Evolutionary conservation across 1,140 invertebrate genomes (phyloP), one percentile per base, ranked within the genome.

Genomic region (Pogonomyrmex californicus): DNA sequence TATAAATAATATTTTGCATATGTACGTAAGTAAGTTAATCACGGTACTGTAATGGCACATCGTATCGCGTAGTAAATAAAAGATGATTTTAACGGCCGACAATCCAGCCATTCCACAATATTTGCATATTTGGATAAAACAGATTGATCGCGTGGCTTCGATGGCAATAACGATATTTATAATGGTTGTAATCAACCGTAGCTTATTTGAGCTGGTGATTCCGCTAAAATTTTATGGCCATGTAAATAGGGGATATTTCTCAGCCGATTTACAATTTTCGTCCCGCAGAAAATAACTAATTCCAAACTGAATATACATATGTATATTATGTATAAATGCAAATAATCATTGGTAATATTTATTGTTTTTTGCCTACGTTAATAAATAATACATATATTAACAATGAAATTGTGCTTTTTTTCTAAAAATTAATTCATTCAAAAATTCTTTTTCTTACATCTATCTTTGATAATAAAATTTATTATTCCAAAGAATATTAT

Each of bases 11-110:
- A 36, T 75, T 83, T 49, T 73, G 41, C 12, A 41, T 47, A 38
- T 60, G 41, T 33, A 41, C n/a, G 23, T 10, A 58, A 12, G 38
- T 38, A 60, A 83, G 44, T 83, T 73, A 60, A 83, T 83, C 63
- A 33, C 47, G 23, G 12, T n/a, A 68, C 14, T 38, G 47, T 81
- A 44, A 54, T 54, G 36, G 47, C 76, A 23, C 6, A 65, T 41
- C n/a, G 49, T 12, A 68, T 58, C 38, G 4, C 36, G n/a, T 54
- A n/a, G 44, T 81, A 70, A 81, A 81, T 70, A 70, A 81, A 70
- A 58, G 78, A 81, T 70, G 51, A 70, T 44, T 81, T 81, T 70
- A 81, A 81, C 78, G 49, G 44, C 65, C 41, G 41, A 66, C 49
- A 81, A 70, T 70, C 49, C 63, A 14, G 54, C 47, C 49, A 33